A percentile compares a stretch with the other conserved stretches of the same genome.
Evolutionary conservation across 2,797 vertebrate species (phyloP).

Genomic region (Loriculus beryllinus): DNA sequence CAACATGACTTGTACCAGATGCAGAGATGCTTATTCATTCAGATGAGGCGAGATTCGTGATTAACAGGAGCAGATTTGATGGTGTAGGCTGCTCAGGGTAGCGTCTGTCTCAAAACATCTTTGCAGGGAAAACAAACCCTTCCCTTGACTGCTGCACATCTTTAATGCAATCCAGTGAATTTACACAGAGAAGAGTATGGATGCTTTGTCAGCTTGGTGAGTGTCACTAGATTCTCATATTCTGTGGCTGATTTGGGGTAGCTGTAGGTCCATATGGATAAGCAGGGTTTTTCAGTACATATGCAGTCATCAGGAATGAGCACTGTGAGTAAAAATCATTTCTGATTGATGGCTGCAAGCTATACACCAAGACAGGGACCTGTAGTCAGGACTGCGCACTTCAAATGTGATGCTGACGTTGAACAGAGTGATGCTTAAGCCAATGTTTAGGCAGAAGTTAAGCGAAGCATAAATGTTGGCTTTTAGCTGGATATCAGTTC

Average conservation of each 20-base stretch:
- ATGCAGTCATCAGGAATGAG: no score
- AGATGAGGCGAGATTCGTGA: background rate
- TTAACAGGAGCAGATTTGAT: constrained; percentile 28
- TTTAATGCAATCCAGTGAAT: background rate
- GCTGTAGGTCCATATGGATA: background rate
- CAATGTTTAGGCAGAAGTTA: background rate
- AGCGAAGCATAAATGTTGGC: background rate
- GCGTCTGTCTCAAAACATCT: background rate
- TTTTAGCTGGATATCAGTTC: background rate
- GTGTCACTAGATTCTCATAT: background rate
- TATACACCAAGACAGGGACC: background rate
- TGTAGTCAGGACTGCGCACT: background rate
- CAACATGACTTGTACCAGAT: constrained; percentile 24
- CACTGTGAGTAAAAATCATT: background rate
- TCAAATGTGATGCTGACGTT: background rate
- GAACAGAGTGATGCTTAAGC: background rate
- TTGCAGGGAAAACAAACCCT: background rate
- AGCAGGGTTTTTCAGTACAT: background rate
- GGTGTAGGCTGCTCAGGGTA: background rate
- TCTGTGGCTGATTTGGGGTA: background rate
- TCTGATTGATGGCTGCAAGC: background rate
- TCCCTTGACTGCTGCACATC: background rate
- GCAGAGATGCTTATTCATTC: constrained; percentile 46
- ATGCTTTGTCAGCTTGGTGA: background rate
- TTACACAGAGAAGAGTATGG: background rate